A percentile compares a stretch with the other conserved stretches of the same genome.
Conservation (phyloP, 2,113 vertebrate species). For the Heteronetta atricapilla region DNA sequence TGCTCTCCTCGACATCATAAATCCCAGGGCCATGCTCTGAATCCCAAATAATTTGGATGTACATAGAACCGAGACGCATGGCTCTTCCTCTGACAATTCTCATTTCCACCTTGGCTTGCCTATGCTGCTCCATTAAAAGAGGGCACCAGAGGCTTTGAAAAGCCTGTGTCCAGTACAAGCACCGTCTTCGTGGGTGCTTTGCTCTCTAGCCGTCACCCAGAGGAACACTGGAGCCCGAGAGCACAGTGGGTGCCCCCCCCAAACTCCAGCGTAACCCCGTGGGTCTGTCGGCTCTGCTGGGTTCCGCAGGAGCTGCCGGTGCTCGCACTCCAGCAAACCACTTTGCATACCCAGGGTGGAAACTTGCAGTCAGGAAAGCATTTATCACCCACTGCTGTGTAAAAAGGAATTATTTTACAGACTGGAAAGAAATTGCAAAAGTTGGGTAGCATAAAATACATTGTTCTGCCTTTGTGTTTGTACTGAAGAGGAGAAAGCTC, state of each 20-base stretch:
- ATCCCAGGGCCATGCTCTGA: constrained; percentile 22
- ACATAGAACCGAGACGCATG: background rate
- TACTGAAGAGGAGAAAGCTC: constrained; percentile 34
- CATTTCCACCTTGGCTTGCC: background rate
- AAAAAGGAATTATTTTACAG: background rate
- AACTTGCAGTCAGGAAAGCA: background rate
- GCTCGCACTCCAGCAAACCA: background rate
- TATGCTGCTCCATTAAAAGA: background rate
- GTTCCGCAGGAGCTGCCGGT: background rate
- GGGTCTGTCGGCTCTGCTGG: fast-evolving
- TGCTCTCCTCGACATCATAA: constrained; percentile 13
- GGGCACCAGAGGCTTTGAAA: background rate
- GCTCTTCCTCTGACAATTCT: background rate
- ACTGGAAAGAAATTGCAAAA: constrained; percentile 23
- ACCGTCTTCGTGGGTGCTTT: background rate
- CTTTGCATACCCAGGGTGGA: background rate
- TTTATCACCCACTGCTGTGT: background rate
- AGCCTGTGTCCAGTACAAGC: background rate
- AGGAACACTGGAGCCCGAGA: background rate
- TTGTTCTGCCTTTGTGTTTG: constrained; percentile 9
- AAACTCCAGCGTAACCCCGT: background rate
- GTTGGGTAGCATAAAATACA: constrained; percentile 1
- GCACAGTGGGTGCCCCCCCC: background rate
- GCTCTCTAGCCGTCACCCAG: background rate
- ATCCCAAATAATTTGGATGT: background rate